Evolutionary conservation across 1,140 invertebrate genomes (phyloP).

Genomic region (Stegodyphus mimosarum): DNA sequence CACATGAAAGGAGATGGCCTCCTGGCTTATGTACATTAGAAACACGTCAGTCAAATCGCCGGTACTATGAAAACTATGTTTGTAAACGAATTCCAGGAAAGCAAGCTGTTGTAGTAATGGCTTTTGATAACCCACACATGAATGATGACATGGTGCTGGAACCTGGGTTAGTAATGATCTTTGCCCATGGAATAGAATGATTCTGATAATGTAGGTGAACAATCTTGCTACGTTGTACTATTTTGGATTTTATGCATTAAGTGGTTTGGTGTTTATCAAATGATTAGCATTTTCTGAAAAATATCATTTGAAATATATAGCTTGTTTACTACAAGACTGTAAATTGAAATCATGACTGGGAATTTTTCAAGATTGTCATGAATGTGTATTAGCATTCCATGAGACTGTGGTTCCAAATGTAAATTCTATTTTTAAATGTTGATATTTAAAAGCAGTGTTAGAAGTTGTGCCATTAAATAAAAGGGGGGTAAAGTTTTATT

Average conservation of each 20-base stretch:
- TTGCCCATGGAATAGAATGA: conserved; percentile 95
- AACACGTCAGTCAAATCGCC: conserved; percentile 87
- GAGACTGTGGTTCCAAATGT: too few relatives aligned
- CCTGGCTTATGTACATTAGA: conserved; percentile 91
- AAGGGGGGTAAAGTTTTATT: too few relatives aligned
- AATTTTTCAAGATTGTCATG: too few relatives aligned
- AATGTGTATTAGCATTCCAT: too few relatives aligned
- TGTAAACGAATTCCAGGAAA: conserved; percentile 87
- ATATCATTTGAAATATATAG: background rate
- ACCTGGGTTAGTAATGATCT: conserved; percentile 98
- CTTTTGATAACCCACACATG: conserved; percentile 95
- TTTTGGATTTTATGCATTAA: too few relatives aligned
- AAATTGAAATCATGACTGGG: too few relatives aligned
- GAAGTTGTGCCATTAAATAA: too few relatives aligned
- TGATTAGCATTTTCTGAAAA: background rate
- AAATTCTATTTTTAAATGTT: too few relatives aligned
- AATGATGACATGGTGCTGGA: conserved; percentile 95
- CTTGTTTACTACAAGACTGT: too few relatives aligned
- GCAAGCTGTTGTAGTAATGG: conserved; percentile 89
- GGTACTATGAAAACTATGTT: conserved; percentile 93
- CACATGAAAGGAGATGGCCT: conserved; percentile 94
- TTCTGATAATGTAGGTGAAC: background rate
- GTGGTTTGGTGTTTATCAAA: too few relatives aligned
- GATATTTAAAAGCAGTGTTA: too few relatives aligned
- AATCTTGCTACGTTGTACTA: too few relatives aligned